phyloP scores from a whole-genome alignment of 1,140 invertebrate genomes.

The Tribolium madens region DNA sequence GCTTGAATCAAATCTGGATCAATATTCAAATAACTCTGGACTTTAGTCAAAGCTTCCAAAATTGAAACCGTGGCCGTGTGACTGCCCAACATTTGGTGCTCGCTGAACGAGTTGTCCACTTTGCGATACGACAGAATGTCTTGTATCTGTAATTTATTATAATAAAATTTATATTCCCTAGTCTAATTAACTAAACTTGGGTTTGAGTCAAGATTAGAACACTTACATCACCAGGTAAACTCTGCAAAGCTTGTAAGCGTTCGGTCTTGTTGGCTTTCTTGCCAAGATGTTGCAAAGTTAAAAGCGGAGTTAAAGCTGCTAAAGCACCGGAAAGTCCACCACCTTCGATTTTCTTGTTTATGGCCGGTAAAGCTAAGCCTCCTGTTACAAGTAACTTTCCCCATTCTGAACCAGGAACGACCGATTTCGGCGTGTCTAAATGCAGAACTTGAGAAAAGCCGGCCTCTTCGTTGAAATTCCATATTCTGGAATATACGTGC shows the following conservation, averaged over 20 bases:
- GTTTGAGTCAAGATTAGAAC: constrained; percentile 11
- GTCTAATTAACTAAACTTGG: neutral
- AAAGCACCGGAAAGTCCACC: constrained; percentile 63
- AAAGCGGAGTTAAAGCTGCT: constrained; percentile 64
- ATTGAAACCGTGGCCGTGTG: constrained; percentile 71
- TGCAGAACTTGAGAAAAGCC: constrained; percentile 76
- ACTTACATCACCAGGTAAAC: constrained; percentile 69
- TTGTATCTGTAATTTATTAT: constrained; percentile 68
- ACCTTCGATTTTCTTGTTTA: constrained; percentile 57
- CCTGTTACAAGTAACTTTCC: constrained; percentile 72
- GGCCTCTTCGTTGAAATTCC: constrained; percentile 77
- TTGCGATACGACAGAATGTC: constrained; percentile 71
- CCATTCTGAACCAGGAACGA: constrained; percentile 73
- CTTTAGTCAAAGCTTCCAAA: constrained; percentile 71
- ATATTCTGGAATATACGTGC: constrained; percentile 68
- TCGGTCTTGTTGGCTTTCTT: constrained; percentile 66
- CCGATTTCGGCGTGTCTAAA: constrained; percentile 71
- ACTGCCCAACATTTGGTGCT: constrained; percentile 72
- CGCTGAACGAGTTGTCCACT: constrained; percentile 73
- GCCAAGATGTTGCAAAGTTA: constrained; percentile 69
- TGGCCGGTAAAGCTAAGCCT: constrained; percentile 70
- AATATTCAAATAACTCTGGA: constrained; percentile 71
- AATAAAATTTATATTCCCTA: neutral
- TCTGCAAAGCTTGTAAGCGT: constrained; percentile 66
- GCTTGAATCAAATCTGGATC: constrained; percentile 71